phyloP scores from a whole-genome alignment of 2,113 vertebrate species.

The Crocuta crocuta region DNA sequence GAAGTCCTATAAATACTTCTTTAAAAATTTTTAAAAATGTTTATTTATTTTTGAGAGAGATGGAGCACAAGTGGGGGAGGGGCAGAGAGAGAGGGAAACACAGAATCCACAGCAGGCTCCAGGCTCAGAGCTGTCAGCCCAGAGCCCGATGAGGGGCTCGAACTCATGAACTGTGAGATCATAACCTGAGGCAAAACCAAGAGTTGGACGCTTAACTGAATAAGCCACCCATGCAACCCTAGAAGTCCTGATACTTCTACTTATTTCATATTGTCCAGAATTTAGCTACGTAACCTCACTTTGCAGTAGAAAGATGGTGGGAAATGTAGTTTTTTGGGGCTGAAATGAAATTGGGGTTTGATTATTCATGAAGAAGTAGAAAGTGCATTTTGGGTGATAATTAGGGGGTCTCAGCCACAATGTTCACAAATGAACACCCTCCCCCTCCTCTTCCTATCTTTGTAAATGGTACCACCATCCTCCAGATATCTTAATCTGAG shows the following conservation, averaged over 20 bases:
- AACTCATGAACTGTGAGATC: no score
- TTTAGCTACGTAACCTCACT: neutral
- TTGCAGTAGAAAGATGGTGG: neutral
- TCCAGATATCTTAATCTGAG: neutral
- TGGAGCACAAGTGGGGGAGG: no score
- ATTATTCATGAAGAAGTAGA: neutral
- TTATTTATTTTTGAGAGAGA: no score
- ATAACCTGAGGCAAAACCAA: no score
- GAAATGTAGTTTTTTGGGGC: neutral
- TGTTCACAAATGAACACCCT: neutral
- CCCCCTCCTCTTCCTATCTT: neutral
- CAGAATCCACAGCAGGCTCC: no score
- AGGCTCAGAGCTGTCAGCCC: no score
- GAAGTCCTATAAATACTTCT: neutral
- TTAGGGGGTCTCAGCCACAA: neutral
- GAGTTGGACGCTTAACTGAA: no score
- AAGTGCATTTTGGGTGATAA: neutral
- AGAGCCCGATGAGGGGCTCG: no score
- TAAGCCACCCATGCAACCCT: neutral
- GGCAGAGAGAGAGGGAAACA: no score
- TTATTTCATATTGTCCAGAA: constrained; percentile 6
- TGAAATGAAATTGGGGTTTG: neutral
- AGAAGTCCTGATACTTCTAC: neutral
- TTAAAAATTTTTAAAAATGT: no score
- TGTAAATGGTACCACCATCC: neutral